Evolutionary conservation across 2,113 vertebrate species (phyloP).

Genomic region (Cephalophus harveyi): DNA sequence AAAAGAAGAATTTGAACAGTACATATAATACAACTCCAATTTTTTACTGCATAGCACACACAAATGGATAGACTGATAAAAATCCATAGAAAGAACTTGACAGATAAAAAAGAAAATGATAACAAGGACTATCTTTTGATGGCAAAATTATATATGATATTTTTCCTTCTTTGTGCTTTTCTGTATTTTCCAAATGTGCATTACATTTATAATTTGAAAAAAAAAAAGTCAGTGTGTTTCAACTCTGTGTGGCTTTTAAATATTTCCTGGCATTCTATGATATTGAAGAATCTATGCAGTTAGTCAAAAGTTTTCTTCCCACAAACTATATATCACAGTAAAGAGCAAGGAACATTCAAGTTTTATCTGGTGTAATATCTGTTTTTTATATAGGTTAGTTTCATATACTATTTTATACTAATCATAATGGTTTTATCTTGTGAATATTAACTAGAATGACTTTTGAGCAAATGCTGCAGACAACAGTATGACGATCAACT

Average conservation of each 20-base stretch:
- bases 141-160: not conserved
- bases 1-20: not conserved
- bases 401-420: slow-evolving; percentile 22
- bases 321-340: not conserved
- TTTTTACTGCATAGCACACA: not conserved
- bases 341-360: not conserved
- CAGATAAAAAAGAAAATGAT: slow-evolving; percentile 7
- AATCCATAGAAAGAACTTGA: not conserved
- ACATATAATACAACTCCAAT: not conserved
- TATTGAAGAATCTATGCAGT: not conserved
- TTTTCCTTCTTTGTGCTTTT: not conserved
- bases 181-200: slow-evolving; percentile 16
- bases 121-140: not conserved
- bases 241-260: not conserved
- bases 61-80: not conserved
- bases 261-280: not conserved
- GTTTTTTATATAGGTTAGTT: slow-evolving; percentile 36
- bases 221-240: not conserved
- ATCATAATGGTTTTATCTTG: not conserved
- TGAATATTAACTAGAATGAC: slow-evolving; percentile 36
- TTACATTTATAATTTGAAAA: not conserved
- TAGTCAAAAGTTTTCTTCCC: slow-evolving; percentile 17
- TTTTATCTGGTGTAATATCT: not conserved
- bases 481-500: slow-evolving; percentile 45
- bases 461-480: slow-evolving; percentile 40